phyloP scores from a whole-genome alignment of 1,140 invertebrate genomes.

The Neotoxoptera formosana region DNA sequence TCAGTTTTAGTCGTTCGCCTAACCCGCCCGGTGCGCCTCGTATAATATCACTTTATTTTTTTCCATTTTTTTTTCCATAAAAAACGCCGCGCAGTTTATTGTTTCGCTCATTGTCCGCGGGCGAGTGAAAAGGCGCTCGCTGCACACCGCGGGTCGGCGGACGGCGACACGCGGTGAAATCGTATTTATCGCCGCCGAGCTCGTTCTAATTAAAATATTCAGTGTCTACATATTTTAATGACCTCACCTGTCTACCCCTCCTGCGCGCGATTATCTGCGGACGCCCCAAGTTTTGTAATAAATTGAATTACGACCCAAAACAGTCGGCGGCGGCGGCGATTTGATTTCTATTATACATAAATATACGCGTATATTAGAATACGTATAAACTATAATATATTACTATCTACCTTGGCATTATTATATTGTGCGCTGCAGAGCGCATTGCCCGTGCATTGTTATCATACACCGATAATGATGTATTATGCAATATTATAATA shows the following conservation, averaged over 20 bases:
- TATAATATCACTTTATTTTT: not conserved
- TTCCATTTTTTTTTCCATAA: not conserved
- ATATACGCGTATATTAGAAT: too few species aligned
- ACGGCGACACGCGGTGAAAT: not conserved
- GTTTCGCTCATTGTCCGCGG: not conserved
- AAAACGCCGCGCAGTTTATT: not conserved
- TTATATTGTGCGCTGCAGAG: not conserved
- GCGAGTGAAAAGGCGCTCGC: not conserved
- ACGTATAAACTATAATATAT: not conserved
- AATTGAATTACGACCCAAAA: not conserved
- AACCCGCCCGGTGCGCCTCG: not conserved
- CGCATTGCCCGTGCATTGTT: not conserved
- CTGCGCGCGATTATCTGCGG: not conserved
- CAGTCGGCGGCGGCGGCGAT: not conserved
- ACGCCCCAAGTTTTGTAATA: not conserved
- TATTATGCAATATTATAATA: not conserved
- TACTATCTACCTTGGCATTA: not conserved
- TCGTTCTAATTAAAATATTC: slow-evolving; percentile 10
- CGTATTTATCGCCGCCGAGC: not conserved
- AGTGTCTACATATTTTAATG: slow-evolving; percentile 4
- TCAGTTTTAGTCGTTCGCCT: not conserved
- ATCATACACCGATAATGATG: not conserved
- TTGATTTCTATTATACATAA: not conserved
- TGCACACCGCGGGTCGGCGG: not conserved
- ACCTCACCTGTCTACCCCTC: not conserved